A percentile compares a stretch with the other conserved stretches of the same genome.
Conservation (phyloP, 2,888 invertebrate species). For the Lottia gigantea region DNA sequence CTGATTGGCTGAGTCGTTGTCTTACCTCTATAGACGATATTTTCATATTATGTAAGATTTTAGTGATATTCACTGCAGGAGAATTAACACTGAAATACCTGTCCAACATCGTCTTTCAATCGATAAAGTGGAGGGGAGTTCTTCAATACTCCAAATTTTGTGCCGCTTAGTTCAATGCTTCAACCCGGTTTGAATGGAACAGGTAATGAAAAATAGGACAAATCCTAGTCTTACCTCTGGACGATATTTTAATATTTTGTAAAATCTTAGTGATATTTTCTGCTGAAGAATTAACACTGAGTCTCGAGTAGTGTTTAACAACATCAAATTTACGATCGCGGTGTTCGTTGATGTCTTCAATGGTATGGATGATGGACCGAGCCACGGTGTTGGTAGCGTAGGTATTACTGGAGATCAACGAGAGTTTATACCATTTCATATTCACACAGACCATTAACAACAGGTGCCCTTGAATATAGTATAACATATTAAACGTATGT, state of each 20-base stretch:
- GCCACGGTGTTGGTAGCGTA: constrained; percentile 23
- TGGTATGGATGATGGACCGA: constrained; percentile 21
- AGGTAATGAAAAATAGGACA: too few species aligned
- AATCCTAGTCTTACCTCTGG: constrained; percentile 48
- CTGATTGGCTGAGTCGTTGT: too few species aligned
- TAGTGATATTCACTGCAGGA: constrained; percentile 27
- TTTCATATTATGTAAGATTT: constrained; percentile 41
- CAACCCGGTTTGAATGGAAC: too few species aligned
- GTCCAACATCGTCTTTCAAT: too few species aligned
- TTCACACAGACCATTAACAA: constrained; percentile 27
- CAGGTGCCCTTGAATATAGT: constrained; percentile 22
- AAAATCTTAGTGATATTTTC: constrained; percentile 37
- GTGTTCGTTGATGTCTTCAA: constrained; percentile 22
- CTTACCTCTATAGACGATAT: constrained; percentile 58
- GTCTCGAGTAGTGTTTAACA: constrained; percentile 40
- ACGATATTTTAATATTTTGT: constrained; percentile 45
- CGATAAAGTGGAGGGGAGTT: too few species aligned
- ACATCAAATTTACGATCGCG: constrained; percentile 27
- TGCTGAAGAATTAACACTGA: constrained; percentile 26
- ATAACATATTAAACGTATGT: too few species aligned
- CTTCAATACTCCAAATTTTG: too few species aligned
- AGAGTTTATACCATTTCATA: constrained; percentile 26
- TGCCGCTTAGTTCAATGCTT: too few species aligned
- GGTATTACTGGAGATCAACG: constrained; percentile 29
- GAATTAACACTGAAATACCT: constrained; percentile 13